Evolutionary conservation across 2,113 vertebrate species (phyloP).

Genomic region (Nothobranchius kuhntae): DNA sequence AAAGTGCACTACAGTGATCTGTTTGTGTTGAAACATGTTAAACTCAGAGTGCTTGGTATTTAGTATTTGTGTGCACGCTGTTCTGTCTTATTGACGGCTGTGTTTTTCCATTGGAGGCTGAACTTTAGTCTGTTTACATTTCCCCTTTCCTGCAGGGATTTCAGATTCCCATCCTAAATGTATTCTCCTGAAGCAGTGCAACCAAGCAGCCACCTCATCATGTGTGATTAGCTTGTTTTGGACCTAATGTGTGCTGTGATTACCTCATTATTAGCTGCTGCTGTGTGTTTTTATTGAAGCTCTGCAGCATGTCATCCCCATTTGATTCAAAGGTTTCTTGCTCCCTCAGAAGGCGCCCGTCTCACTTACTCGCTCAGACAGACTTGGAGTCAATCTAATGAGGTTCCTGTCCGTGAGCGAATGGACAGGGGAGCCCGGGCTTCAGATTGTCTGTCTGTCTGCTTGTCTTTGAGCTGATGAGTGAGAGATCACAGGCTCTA

Average conservation of each 20-base stretch:
- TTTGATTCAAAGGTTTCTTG: slow-evolving; percentile 22
- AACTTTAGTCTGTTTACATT: background rate
- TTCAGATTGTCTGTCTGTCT: slow-evolving; percentile 46
- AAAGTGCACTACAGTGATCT: too few relatives aligned
- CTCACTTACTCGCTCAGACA: slow-evolving; percentile 21
- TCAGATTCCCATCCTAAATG: slow-evolving; percentile 7
- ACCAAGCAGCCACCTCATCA: slow-evolving; percentile 31
- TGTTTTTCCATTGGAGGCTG: background rate
- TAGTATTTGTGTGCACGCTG: background rate
- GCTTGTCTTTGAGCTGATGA: slow-evolving; percentile 25
- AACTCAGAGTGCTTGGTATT: background rate
- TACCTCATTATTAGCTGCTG: slow-evolving; percentile 45
- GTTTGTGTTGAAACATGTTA: too few relatives aligned
- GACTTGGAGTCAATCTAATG: slow-evolving; percentile 48
- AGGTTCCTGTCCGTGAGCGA: slow-evolving; percentile 40
- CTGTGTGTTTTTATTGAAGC: slow-evolving; percentile 30
- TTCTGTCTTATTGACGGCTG: background rate
- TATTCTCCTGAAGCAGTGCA: slow-evolving; percentile 7
- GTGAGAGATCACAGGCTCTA: slow-evolving; percentile 50
- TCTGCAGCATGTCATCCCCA: slow-evolving; percentile 14
- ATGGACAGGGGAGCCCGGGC: slow-evolving; percentile 16
- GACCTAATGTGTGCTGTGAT: slow-evolving; percentile 48
- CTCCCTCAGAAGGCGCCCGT: slow-evolving; percentile 8
- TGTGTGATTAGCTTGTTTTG: slow-evolving; percentile 35
- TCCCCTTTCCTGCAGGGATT: slow-evolving; percentile 2